Base-by-base conservation (phyloP, 2,797 vertebrate genomes). In the Bradypodion ventrale region DNA sequence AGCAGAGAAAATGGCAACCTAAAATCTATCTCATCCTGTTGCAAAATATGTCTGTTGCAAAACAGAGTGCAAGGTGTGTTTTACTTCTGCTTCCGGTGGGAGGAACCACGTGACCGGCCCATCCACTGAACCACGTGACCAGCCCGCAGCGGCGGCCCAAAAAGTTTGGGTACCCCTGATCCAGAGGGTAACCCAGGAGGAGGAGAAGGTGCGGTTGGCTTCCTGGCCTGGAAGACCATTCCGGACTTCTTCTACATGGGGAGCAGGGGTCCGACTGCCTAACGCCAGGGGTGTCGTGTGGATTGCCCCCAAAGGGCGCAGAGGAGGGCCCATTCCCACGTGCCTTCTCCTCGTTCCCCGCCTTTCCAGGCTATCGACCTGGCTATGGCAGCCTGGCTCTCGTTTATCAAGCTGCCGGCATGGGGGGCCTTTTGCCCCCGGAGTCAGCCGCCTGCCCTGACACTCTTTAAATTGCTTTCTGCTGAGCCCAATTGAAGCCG, bases 391-490 rank as follows among this genome's bases (percentile, higher is more conserved):
- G 85, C 62, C 79, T 84, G 73, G 82, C 83, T 88, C 87, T 90
- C 89, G 85, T 91, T 91, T 90, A 89, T 89, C 87, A 90, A 87
- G 78, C 87, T 72, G 83, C 77, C 49, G 87, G 82, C 82, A 56
- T 87, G 85, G 83, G 86, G 80, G 80, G 69, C 89, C 87, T 87
- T 92, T 56, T 88, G 87, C 89, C 80, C 79, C 87, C 68, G 74
- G 83, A 88, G 79, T 87, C 82, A 82, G 87, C 89, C 74, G 89
- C 89, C 87, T 87, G 86, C 89, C 89, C 89, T 85, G 87, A 89
- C 84, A 84, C 90, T 88, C 86, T 92, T 92, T 89, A 89, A 92
- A 92, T 90, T 88, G 89, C 86, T 92, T 89, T 90, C 86, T 88
- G 90, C 84, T 86, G 90, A 90, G 91, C 89, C 91, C 89, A 87